Conservation (phyloP, 2,888 invertebrate species). For the Strigamia maritima region DNA sequence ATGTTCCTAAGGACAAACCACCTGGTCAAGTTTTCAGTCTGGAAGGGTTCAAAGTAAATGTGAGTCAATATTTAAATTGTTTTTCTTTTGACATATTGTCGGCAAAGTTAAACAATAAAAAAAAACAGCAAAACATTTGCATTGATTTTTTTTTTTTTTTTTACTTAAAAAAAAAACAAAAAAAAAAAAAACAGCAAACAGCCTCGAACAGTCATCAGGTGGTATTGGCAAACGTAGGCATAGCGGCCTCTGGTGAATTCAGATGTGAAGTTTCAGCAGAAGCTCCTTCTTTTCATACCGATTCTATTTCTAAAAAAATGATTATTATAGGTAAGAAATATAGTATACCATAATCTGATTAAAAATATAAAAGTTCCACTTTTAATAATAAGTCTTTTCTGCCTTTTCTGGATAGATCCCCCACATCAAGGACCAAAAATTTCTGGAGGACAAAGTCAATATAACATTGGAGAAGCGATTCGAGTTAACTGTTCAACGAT, state of each 20-base stretch:
- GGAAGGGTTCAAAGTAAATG: conserved; percentile 67
- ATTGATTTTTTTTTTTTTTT: neutral
- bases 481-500: conserved; percentile 40
- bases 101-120: neutral
- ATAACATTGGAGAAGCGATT: conserved; percentile 40
- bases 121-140: neutral
- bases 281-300: conserved; percentile 25
- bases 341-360: neutral
- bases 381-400: neutral
- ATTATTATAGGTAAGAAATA: neutral
- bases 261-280: conserved; percentile 25
- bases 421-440: conserved; percentile 40
- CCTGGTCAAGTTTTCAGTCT: conserved; percentile 67
- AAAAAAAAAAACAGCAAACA: conserved; percentile 19
- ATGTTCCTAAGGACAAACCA: conserved; percentile 68
- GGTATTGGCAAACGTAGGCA: conserved; percentile 28
- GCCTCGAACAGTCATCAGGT: conserved; percentile 27
- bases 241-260: conserved; percentile 24
- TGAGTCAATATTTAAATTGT: conserved; percentile 52
- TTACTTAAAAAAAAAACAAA: neutral
- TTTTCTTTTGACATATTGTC: neutral
- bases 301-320: conserved; percentile 5
- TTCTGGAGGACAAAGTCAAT: conserved; percentile 39
- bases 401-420: conserved; percentile 29
- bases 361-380: neutral